Conservation (phyloP, 1,140 invertebrate genomes). For the Eciton burchellii region DNA sequence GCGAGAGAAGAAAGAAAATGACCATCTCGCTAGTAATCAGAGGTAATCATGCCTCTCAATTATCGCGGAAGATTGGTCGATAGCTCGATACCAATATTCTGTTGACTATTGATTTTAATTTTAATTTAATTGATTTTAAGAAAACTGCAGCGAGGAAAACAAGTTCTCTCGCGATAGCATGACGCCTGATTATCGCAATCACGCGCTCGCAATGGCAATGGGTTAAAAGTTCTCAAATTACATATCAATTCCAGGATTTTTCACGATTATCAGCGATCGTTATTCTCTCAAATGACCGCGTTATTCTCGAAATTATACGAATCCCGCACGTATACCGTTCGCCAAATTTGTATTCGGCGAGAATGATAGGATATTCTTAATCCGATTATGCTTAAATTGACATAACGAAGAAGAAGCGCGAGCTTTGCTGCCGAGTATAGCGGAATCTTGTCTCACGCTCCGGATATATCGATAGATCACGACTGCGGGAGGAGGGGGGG, state of each 20-base stretch:
- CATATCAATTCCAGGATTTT: no score
- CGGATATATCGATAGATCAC: neutral
- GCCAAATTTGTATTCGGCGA: neutral
- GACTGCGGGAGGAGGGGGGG: no score
- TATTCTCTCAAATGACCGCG: no score
- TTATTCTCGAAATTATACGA: no score
- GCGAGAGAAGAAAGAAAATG: neutral
- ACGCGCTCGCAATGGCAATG: neutral
- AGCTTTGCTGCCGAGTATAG: neutral
- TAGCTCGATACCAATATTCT: no score
- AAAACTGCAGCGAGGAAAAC: neutral
- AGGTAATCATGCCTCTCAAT: constrained; percentile 5
- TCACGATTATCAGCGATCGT: no score
- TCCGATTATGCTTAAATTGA: neutral
- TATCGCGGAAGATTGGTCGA: neutral
- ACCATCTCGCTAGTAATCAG: neutral
- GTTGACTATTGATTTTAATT: constrained; percentile 6
- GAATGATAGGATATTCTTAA: neutral
- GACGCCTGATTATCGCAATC: neutral
- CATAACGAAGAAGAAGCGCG: neutral
- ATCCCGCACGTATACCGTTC: neutral
- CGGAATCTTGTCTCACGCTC: neutral
- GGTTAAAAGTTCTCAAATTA: neutral
- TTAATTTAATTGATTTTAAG: neutral
- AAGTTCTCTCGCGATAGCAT: neutral